These are phyloP conservation scores for Peromyscus nudipes DNA, from an alignment of 2,797 vertebrate genomes.

Conservation along the genomic window DNA sequence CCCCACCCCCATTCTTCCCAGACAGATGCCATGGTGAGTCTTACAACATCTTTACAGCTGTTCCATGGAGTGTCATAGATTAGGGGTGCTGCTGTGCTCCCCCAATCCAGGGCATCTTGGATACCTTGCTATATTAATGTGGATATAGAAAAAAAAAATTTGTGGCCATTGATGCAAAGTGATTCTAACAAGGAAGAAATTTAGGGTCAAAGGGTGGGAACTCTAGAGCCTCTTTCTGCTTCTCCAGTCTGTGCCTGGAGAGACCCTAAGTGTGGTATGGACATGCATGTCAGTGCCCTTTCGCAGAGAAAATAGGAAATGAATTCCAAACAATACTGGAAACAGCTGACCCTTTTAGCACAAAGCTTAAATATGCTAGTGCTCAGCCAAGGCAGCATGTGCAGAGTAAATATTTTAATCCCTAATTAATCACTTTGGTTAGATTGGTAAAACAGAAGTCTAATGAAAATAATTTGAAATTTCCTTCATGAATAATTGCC, in stretches of 20 bases:
- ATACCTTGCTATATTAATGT: not conserved
- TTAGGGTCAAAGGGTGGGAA: slow-evolving; percentile 64
- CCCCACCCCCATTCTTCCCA: not conserved
- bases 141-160: not conserved
- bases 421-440: slow-evolving; percentile 99
- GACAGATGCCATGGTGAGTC: rapidly evolving
- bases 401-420: slow-evolving; percentile 99
- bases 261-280: slow-evolving; percentile 85
- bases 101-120: not conserved
- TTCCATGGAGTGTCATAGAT: not conserved
- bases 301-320: slow-evolving; percentile 88
- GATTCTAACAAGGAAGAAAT: slow-evolving; percentile 64
- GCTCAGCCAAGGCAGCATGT: slow-evolving; percentile 96
- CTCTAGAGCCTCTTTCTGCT: slow-evolving; percentile 56
- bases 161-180: slow-evolving; percentile 40
- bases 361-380: slow-evolving; percentile 92
- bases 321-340: slow-evolving; percentile 90
- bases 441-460: slow-evolving; percentile 94
- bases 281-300: slow-evolving; percentile 89
- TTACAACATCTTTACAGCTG: not conserved
- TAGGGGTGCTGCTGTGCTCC: not conserved
- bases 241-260: slow-evolving; percentile 78
- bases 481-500: slow-evolving; percentile 93
- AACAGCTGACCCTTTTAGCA: slow-evolving; percentile 92
- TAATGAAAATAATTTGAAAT: slow-evolving; percentile 94